Evolutionary conservation across 2,797 vertebrate genomes (phyloP).

Genomic region (Urocyon cinereoargenteus): DNA sequence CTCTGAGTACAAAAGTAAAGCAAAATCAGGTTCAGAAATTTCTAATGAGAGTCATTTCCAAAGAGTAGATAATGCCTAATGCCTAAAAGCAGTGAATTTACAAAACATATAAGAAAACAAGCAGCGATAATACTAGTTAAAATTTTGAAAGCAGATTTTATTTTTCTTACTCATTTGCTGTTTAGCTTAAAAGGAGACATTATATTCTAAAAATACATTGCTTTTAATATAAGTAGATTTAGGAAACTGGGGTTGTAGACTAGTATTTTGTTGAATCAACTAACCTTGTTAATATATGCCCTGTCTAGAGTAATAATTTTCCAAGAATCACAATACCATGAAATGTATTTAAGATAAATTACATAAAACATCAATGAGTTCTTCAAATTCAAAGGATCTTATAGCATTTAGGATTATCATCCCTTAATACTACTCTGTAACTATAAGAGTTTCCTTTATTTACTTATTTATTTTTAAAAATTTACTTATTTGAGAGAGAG

Average conservation of each 20-base stretch:
- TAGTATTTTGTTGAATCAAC: not conserved
- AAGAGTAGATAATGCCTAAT: not conserved
- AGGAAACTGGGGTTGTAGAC: not conserved
- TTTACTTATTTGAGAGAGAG: no score
- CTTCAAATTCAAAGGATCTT: slow-evolving; percentile 27
- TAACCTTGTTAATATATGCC: not conserved
- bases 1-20: slow-evolving; percentile 32
- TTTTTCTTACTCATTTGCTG: not conserved
- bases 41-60: slow-evolving; percentile 14
- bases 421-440: not conserved
- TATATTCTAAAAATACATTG: not conserved
- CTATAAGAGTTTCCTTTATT: not conserved
- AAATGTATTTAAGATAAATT: slow-evolving; percentile 10
- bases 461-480: no score
- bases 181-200: slow-evolving; percentile 15
- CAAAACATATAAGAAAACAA: not conserved
- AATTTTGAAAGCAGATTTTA: slow-evolving; percentile 12
- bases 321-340: not conserved
- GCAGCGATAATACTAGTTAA: not conserved
- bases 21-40: slow-evolving; percentile 9
- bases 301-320: not conserved
- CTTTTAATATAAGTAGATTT: slow-evolving; percentile 7
- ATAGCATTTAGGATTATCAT: not conserved
- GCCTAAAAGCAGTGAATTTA: not conserved
- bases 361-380: not conserved